phyloP scores from a whole-genome alignment of 2,113 vertebrate genomes.

The Thermophis baileyi region DNA sequence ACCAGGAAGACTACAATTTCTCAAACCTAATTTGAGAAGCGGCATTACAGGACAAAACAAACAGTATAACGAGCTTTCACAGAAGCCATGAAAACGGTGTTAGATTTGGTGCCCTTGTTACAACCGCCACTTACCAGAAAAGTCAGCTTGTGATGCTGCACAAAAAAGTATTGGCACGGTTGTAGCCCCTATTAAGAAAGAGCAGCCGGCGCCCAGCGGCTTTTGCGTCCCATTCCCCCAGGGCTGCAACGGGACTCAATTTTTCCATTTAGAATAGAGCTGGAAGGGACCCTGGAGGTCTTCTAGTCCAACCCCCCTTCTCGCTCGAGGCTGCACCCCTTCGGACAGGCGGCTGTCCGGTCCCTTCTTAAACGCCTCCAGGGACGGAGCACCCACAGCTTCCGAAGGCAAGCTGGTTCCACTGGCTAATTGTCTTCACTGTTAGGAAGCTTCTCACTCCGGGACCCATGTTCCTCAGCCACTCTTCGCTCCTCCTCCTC shows the following conservation, averaged over 20 bases:
- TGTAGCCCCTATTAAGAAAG: background rate
- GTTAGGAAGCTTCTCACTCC: background rate
- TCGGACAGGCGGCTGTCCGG: background rate
- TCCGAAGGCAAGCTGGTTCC: background rate
- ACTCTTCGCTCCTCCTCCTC: background rate
- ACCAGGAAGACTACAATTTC: background rate
- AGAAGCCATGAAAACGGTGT: background rate
- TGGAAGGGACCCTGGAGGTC: background rate
- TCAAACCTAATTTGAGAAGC: background rate
- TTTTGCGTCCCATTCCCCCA: background rate
- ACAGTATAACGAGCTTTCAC: background rate
- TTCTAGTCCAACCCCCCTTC: background rate
- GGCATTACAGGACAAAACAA: background rate
- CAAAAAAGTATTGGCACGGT: background rate
- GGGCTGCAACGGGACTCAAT: background rate
- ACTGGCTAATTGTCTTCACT: background rate
- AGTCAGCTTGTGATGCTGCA: background rate
- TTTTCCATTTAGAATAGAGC: background rate
- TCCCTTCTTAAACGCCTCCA: too few relatives aligned
- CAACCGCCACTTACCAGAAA: background rate
- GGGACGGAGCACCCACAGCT: background rate
- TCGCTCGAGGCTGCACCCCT: background rate
- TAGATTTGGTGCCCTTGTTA: background rate
- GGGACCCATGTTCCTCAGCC: background rate
- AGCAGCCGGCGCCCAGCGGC: background rate